These are phyloP conservation scores for Chinchilla lanigera DNA, from an alignment of 2,113 vertebrate genomes.

Conservation along the genomic window DNA sequence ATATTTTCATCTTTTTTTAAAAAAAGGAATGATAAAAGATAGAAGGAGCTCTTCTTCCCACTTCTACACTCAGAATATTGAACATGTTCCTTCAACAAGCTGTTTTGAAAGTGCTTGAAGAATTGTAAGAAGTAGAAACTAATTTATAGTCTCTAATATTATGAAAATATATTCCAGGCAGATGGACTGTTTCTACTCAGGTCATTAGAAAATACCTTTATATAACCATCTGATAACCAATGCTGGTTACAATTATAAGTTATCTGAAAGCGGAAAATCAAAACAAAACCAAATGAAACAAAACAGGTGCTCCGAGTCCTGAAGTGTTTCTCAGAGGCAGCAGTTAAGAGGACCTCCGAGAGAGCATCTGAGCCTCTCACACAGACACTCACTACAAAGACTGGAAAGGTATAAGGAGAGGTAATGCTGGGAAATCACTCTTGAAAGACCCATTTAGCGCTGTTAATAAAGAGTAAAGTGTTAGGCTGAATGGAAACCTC, in stretches of 20 bases:
- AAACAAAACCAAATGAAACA: background rate
- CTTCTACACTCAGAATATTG: background rate
- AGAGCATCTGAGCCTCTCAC: background rate
- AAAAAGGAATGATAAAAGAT: background rate
- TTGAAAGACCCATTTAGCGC: background rate
- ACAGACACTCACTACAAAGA: too few relatives aligned
- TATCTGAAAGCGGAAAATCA: background rate
- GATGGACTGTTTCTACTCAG: background rate
- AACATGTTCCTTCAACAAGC: background rate
- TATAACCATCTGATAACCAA: background rate
- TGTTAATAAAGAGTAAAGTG: background rate
- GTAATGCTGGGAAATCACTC: background rate
- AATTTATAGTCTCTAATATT: background rate
- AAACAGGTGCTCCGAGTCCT: background rate
- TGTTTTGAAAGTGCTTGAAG: background rate
- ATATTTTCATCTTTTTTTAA: background rate
- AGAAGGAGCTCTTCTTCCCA: background rate
- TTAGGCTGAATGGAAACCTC: background rate
- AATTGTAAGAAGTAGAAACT: constrained; percentile 20
- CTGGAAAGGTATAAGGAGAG: background rate
- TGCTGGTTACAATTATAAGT: background rate
- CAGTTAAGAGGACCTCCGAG: background rate
- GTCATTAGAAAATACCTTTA: constrained; percentile 7
- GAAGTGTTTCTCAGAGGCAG: background rate
- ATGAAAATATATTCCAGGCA: background rate